Percentiles rank a stretch among this genome's conserved stretches.
Conservation (phyloP, 1,140 invertebrate species). For the Bilobella aurantiaca region DNA sequence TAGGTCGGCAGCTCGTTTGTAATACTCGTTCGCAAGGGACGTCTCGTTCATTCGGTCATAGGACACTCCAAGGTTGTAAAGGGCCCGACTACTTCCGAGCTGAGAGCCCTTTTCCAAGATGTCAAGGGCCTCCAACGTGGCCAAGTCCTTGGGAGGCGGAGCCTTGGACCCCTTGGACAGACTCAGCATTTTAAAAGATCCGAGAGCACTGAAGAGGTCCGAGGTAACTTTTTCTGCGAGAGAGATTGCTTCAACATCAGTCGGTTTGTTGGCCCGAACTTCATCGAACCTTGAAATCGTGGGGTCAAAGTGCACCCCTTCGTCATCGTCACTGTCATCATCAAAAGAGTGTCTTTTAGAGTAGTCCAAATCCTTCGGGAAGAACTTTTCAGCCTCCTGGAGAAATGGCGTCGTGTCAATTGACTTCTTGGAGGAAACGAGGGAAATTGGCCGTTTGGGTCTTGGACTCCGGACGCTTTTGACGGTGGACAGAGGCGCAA, state of each 20-base stretch:
- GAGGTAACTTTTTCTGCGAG: slow-evolving; percentile 8
- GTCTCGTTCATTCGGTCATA: slow-evolving; percentile 27
- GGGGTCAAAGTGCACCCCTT: slow-evolving; percentile 8
- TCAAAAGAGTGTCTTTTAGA: not conserved
- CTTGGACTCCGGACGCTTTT: not conserved
- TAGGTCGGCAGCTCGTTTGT: slow-evolving; percentile 21
- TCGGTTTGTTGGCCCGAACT: not conserved
- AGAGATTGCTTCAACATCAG: not conserved
- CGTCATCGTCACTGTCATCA: slow-evolving; percentile 13
- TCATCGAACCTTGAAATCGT: not conserved
- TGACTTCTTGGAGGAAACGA: slow-evolving; percentile 4
- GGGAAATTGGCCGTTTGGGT: not conserved
- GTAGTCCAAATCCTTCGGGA: not conserved
- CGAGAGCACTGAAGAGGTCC: slow-evolving; percentile 25
- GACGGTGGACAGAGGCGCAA: not conserved
- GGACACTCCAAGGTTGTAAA: slow-evolving; percentile 32
- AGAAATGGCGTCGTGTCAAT: slow-evolving; percentile 30
- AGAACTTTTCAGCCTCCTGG: slow-evolving; percentile 8
- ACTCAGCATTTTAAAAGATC: slow-evolving; percentile 22
- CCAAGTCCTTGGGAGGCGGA: not conserved
- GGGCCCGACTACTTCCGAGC: slow-evolving; percentile 24
- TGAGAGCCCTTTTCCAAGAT: slow-evolving; percentile 27
- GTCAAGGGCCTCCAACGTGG: slow-evolving; percentile 18
- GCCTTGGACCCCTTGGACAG: not conserved
- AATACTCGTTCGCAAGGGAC: slow-evolving; percentile 22